Conservation (phyloP, 2,888 invertebrate species). For the Tortrix viridana region DNA sequence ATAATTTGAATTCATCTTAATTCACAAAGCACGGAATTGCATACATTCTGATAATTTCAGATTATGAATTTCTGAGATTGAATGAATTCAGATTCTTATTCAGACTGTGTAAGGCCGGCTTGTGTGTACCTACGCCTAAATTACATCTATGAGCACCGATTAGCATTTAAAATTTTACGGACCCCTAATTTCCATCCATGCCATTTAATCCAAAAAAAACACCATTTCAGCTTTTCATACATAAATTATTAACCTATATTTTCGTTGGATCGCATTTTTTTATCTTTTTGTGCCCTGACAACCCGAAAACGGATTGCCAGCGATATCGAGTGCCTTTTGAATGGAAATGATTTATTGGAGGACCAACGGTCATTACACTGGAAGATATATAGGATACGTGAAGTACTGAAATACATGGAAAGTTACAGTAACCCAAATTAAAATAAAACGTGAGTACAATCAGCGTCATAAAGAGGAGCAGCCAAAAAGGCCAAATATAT, state of each 20-base stretch:
- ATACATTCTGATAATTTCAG: no score
- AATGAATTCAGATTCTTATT: no score
- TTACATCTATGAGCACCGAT: no score
- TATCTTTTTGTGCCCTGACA: slow-evolving; percentile 48
- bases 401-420: neutral
- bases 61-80: no score
- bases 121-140: no score
- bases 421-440: neutral
- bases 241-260: slow-evolving; percentile 37
- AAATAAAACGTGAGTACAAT: no score
- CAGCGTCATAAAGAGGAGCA: no score
- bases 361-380: slow-evolving; percentile 9
- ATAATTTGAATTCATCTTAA: no score
- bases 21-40: no score
- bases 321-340: slow-evolving; percentile 53
- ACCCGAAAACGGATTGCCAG: slow-evolving; percentile 46
- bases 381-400: slow-evolving; percentile 1
- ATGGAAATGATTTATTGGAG: slow-evolving; percentile 51
- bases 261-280: slow-evolving; percentile 26
- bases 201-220: slow-evolving; percentile 22
- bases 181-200: neutral
- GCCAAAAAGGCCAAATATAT: no score
- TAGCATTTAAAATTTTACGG: neutral
- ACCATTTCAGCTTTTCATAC: slow-evolving; percentile 36
- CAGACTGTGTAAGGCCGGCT: no score